Conservation (phyloP, 92 coral and sea anemone species). For the Actinostola sp. region DNA sequence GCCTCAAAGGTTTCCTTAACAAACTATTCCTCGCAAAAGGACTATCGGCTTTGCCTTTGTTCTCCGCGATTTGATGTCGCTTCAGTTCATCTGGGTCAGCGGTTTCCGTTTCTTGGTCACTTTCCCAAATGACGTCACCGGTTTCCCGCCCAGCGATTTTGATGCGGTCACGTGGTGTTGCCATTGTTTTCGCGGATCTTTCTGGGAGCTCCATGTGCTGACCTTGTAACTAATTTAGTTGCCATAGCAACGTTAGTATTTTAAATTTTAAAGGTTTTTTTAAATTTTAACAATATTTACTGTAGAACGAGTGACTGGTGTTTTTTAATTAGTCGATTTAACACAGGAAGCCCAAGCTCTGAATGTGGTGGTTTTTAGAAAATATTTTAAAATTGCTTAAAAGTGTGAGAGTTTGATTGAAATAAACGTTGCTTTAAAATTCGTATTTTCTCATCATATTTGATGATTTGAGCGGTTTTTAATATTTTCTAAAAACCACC, state of each 20-base stretch:
- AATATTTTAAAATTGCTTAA: no score
- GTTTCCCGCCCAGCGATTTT: constrained; percentile 62
- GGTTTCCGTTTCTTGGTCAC: constrained; percentile 76
- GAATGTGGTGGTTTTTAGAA: no score
- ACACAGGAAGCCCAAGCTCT: no score
- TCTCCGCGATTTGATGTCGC: constrained; percentile 29
- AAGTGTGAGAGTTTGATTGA: no score
- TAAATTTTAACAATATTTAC: background rate
- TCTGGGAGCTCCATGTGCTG: constrained; percentile 79
- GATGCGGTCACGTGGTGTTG: constrained; percentile 75
- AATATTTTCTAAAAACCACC: no score
- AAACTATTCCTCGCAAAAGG: constrained; percentile 76
- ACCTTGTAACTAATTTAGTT: constrained; percentile 55
- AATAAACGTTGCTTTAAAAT: no score
- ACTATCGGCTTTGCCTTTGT: constrained; percentile 22
- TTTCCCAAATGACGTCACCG: constrained; percentile 87
- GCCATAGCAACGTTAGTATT: constrained; percentile 26
- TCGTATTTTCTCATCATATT: no score
- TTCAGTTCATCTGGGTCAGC: constrained; percentile 59
- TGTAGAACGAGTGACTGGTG: no score
- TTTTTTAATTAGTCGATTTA: no score
- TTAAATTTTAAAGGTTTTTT: background rate
- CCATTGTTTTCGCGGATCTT: constrained; percentile 53
- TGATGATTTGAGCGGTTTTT: no score
- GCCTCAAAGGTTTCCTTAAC: constrained; percentile 66